phyloP scores from a whole-genome alignment of 2,113 vertebrate species.

The Pitta sordida region DNA sequence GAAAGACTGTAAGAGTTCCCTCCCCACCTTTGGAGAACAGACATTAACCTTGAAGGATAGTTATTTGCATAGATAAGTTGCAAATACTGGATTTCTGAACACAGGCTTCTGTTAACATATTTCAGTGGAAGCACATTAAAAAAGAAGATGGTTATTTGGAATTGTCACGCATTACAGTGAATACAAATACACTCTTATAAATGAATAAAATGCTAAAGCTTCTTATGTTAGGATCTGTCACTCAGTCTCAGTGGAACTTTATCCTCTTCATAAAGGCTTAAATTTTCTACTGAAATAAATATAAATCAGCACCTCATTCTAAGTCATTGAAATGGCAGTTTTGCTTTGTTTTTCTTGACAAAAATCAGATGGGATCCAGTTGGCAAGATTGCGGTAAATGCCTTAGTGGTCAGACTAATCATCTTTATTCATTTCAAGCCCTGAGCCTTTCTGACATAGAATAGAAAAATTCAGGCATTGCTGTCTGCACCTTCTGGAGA shows the following conservation, averaged over 20 bases:
- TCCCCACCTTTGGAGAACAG: neutral
- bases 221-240: constrained; percentile 52
- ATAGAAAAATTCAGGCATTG: neutral
- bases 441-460: neutral
- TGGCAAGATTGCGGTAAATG: neutral
- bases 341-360: constrained; percentile 19
- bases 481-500: neutral
- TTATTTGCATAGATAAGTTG: neutral
- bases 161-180: constrained; percentile 44
- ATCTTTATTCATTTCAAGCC: constrained; percentile 21
- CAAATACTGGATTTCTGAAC: constrained; percentile 4
- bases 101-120: constrained; percentile 9
- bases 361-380: constrained; percentile 23
- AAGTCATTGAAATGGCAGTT: neutral
- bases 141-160: constrained; percentile 9
- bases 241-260: constrained; percentile 49
- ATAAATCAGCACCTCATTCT: constrained; percentile 26
- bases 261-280: constrained; percentile 28
- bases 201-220: constrained; percentile 56
- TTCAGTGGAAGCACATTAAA: constrained; percentile 27
- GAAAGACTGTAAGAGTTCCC: neutral
- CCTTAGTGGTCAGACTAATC: constrained; percentile 23
- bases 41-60: neutral
- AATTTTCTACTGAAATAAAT: constrained; percentile 45
- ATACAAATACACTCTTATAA: constrained; percentile 56